phyloP scores from a whole-genome alignment of 2,888 invertebrate species.

The Dorcus parallelipipedus region DNA sequence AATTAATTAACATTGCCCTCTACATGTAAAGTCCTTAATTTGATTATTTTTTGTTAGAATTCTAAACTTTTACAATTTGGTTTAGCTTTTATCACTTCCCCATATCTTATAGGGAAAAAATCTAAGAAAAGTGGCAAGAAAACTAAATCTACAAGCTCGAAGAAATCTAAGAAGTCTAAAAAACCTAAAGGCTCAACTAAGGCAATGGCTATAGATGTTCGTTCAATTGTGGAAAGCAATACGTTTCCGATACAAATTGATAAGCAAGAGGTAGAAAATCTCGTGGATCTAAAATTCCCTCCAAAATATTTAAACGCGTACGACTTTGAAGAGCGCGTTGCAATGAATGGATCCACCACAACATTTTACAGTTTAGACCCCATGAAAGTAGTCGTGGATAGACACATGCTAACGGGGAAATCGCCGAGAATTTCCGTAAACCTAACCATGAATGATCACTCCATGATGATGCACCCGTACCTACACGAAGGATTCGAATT shows the following conservation, averaged over 20 bases:
- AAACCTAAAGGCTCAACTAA: conserved; percentile 6
- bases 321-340: conserved; percentile 7
- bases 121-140: neutral
- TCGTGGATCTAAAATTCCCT: neutral
- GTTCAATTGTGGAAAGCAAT: conserved; percentile 9
- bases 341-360: conserved; percentile 9
- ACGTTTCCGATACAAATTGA: conserved; percentile 4
- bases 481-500: conserved; percentile 4
- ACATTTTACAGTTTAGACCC: conserved; percentile 14
- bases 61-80: too few relatives aligned
- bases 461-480: conserved; percentile 6
- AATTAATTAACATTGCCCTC: too few relatives aligned
- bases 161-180: neutral
- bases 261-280: neutral
- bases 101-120: neutral
- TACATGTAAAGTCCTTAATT: too few relatives aligned
- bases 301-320: conserved; percentile 6
- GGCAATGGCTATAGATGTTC: conserved; percentile 1
- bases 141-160: neutral
- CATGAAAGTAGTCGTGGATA: conserved; percentile 10
- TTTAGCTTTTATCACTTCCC: too few relatives aligned
- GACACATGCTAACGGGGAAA: conserved; percentile 5
- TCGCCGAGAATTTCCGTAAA: conserved; percentile 6
- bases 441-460: conserved; percentile 7
- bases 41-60: too few relatives aligned